phyloP scores from a whole-genome alignment of 2,113 vertebrate genomes.

The Ochotona curzoniae region DNA sequence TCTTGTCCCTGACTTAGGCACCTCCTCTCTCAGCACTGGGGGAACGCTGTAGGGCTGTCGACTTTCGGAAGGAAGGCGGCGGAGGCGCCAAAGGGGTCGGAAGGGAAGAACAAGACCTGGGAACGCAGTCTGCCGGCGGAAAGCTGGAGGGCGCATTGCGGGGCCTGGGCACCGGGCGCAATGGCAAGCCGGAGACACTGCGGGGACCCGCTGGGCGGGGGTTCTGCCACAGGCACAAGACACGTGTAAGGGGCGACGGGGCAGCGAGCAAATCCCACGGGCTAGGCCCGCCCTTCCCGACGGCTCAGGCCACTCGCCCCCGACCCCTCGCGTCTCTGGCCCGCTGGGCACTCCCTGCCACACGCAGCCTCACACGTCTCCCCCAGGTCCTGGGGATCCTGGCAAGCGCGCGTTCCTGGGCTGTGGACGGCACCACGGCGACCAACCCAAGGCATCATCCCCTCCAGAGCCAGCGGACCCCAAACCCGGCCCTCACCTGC shows the following conservation, averaged over 20 bases:
- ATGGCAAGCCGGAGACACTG: not conserved
- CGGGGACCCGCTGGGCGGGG: not conserved
- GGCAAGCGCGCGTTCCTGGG: no score
- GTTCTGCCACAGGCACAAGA: no score
- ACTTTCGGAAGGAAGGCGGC: not conserved
- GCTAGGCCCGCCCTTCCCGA: not conserved
- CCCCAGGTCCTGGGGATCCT: not conserved
- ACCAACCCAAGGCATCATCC: not conserved
- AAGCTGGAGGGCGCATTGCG: not conserved
- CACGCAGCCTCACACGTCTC: not conserved
- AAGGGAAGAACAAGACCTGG: not conserved
- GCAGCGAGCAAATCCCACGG: no score
- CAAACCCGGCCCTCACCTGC: not conserved
- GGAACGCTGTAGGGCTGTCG: not conserved
- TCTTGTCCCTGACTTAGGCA: no score
- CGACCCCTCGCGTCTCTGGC: not conserved
- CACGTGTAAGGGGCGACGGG: no score
- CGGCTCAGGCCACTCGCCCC: not conserved
- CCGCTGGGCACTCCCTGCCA: not conserved
- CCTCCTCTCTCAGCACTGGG: no score
- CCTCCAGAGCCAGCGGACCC: not conserved
- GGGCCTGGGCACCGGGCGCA: not conserved
- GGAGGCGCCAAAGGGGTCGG: not conserved
- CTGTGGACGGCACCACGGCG: not conserved
- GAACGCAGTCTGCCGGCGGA: not conserved